Evolutionary conservation across 2,113 vertebrate species (phyloP), one percentile per base, ranked within the genome.

Genomic region (Zosterops hypoxanthus): DNA sequence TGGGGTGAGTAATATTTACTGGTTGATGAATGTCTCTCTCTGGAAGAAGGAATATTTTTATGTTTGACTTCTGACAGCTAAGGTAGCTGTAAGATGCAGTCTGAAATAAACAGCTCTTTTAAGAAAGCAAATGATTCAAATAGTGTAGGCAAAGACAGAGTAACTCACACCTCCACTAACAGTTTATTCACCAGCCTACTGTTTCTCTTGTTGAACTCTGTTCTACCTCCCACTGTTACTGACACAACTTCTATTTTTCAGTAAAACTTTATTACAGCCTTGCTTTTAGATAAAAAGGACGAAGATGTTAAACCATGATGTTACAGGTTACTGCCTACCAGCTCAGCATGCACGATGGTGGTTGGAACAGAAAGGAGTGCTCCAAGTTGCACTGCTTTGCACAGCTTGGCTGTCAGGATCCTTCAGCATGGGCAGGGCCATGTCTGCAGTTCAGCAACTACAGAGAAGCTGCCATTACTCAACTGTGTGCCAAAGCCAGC

Each of bases 1-100:
- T 95, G 75, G 63, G 94, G 95, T 97, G 94, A 97, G 84, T 95
- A 95, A 97, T 97, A 97, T 96, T 98, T 97, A 88, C 56, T 94
- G 83, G 73, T 83, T 94, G 94, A 96, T 68, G 68, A 96, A 94
- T 94, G 92, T 69, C 69, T 76, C 18, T 86, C 60, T 78, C 69
- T 86, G 86, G 76, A 89, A 65, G 39, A 81, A 97, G 83, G 91
- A 61, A 84, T 86, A 95, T 97, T 98, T 97, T 97, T 94, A 76
- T 88, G 59, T 92, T 76, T 88, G 78, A 97, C 34, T 96, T 96
- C 87, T 95, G 90, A 96, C 73, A 95, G 80, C 66, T 89, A 90
- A 97, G 88, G 91, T 96, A 94, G 88, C 85, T 90, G 76, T 86
- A 93, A 96, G 75, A 79, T 78, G 33, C 64, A 79, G 60, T 70